Evolutionary conservation across 2,113 vertebrate species (phyloP).

Genomic region (Polyodon spathula): DNA sequence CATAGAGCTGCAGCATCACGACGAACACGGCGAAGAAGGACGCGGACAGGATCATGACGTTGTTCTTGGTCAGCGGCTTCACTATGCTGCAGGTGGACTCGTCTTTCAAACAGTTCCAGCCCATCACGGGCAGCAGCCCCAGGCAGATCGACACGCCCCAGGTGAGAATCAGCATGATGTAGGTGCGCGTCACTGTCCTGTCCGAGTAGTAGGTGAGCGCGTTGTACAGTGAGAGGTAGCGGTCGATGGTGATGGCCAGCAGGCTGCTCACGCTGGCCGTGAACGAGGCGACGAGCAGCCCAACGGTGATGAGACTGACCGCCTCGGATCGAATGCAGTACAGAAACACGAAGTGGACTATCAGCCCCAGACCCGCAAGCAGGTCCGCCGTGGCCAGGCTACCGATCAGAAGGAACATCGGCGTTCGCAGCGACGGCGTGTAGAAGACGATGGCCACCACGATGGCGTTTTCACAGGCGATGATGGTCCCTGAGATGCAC

Average conservation of each 20-base stretch:
- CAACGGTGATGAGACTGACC: constrained; percentile 68
- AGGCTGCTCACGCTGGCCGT: constrained; percentile 81
- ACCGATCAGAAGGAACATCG: constrained; percentile 80
- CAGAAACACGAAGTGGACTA: constrained; percentile 76
- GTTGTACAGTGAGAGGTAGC: constrained; percentile 82
- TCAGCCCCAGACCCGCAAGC: constrained; percentile 73
- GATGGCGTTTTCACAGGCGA: constrained; percentile 78
- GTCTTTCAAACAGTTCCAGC: constrained; percentile 82
- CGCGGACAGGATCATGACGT: constrained; percentile 72
- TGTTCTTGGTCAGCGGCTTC: constrained; percentile 68
- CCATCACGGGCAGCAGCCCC: constrained; percentile 73
- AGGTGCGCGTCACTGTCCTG: constrained; percentile 68
- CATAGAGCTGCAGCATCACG: constrained; percentile 76
- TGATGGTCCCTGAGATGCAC: constrained; percentile 80
- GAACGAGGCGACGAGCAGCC: constrained; percentile 76
- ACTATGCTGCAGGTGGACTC: constrained; percentile 63
- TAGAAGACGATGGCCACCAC: constrained; percentile 79
- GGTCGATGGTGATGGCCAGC: constrained; percentile 81
- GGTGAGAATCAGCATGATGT: constrained; percentile 68
- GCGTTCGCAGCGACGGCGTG: constrained; percentile 68
- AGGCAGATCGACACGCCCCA: constrained; percentile 68
- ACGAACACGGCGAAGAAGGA: constrained; percentile 73
- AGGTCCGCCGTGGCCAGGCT: constrained; percentile 82
- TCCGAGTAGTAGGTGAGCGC: constrained; percentile 84
- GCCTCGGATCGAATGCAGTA: constrained; percentile 62